Conservation (phyloP, 2,113 vertebrate species). For the Oreocharis arfaki region DNA sequence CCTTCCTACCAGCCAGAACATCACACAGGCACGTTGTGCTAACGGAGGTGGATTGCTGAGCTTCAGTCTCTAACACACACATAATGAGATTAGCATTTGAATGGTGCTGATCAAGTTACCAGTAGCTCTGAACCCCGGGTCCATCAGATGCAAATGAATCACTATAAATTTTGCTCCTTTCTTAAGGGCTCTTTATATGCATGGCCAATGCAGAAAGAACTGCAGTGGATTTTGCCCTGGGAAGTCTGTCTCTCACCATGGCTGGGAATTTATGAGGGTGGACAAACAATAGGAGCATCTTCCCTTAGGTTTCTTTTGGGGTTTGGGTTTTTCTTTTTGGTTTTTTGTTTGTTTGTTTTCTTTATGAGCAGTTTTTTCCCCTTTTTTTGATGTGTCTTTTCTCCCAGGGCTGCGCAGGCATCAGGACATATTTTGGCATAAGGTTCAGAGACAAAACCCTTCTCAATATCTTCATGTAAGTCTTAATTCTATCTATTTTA, state of each 20-base stretch:
- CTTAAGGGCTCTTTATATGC: not conserved
- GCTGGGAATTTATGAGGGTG: not conserved
- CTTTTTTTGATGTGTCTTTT: not conserved
- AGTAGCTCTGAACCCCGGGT: not conserved
- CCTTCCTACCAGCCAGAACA: not conserved
- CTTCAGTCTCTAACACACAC: not conserved
- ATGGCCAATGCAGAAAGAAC: not conserved
- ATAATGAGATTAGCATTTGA: constrained; percentile 42
- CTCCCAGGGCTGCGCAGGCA: not conserved
- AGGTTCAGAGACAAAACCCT: not conserved
- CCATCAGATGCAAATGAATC: constrained; percentile 38
- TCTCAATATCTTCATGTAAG: not conserved
- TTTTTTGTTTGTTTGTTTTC: not conserved
- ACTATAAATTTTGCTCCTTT: constrained; percentile 41
- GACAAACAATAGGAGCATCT: not conserved
- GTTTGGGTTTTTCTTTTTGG: too few species aligned
- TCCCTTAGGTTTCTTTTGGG: too few species aligned
- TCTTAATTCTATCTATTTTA: not conserved
- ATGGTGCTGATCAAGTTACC: constrained; percentile 40
- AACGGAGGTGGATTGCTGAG: not conserved
- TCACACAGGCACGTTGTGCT: not conserved
- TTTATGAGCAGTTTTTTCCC: accelerated
- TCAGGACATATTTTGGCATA: not conserved
- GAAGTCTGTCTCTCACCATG: not conserved
- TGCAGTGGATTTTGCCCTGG: not conserved